Percentiles rank a stretch among this genome's conserved stretches.
phyloP scores from a whole-genome alignment of 2,113 vertebrate genomes.

The Lepus americanus region DNA sequence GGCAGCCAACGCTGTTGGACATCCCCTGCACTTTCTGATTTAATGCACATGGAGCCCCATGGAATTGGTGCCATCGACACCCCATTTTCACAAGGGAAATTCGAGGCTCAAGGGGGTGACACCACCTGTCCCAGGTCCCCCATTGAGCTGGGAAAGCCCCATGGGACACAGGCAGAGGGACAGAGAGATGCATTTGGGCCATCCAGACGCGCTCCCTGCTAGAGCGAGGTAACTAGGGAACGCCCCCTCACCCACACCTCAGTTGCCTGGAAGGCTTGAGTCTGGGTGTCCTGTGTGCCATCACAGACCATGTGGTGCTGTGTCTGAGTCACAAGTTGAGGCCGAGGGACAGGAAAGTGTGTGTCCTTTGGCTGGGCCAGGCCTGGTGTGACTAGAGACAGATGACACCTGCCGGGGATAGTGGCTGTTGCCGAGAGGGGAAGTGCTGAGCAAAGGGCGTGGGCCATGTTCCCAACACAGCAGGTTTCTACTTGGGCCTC shows the following conservation, averaged over 20 bases:
- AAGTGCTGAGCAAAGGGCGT: background rate
- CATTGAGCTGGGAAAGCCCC: background rate
- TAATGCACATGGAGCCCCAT: background rate
- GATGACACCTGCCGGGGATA: background rate
- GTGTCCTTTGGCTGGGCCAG: background rate
- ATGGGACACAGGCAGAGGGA: background rate
- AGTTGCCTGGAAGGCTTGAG: background rate
- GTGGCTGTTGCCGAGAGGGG: accelerated
- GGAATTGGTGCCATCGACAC: too few relatives aligned
- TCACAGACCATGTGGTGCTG: background rate
- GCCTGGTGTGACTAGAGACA: background rate
- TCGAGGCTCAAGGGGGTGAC: background rate
- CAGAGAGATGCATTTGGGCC: background rate
- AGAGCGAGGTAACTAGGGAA: background rate
- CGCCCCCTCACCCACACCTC: background rate
- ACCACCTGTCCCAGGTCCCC: background rate
- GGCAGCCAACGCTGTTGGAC: accelerated
- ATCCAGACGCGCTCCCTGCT: background rate
- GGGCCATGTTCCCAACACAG: accelerated
- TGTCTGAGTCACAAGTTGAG: background rate
- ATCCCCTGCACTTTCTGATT: background rate
- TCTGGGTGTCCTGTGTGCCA: background rate
- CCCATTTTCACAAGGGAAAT: background rate
- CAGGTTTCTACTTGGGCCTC: background rate
- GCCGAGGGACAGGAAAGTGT: background rate